These are phyloP conservation scores for Sarcophaga bullata DNA, from an alignment of 1,140 invertebrate genomes.

Conservation along the genomic window DNA sequence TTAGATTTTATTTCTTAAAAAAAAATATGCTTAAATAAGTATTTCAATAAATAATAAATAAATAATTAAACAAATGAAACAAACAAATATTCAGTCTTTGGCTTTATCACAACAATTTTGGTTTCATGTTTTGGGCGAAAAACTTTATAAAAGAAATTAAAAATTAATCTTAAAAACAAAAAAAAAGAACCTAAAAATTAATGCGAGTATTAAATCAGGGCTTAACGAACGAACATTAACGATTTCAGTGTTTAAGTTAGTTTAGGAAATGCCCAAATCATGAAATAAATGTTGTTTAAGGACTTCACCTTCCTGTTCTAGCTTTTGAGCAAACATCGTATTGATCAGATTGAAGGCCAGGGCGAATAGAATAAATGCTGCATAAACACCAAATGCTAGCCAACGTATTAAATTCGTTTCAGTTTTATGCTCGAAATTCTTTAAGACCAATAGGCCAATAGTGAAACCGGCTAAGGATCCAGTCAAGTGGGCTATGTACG, in stretches of 20 bases:
- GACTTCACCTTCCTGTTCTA: constrained; percentile 61
- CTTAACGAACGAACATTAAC: background rate
- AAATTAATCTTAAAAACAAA: background rate
- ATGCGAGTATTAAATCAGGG: background rate
- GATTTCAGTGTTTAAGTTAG: background rate
- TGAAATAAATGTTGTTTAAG: constrained; percentile 61
- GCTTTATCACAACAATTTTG: constrained; percentile 44
- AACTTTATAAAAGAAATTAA: background rate
- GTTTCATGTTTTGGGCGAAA: constrained; percentile 43
- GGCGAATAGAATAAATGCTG: constrained; percentile 90
- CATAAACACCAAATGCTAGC: constrained; percentile 91
- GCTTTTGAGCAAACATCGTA: constrained; percentile 66
- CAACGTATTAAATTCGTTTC: constrained; percentile 94
- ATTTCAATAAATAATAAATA: too few relatives aligned
- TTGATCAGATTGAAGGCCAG: constrained; percentile 91
- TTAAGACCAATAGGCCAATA: constrained; percentile 88
- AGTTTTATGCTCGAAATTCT: constrained; percentile 92
- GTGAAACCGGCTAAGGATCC: constrained; percentile 89
- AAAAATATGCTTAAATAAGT: too few relatives aligned
- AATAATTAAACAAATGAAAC: background rate
- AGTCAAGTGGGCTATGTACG: constrained; percentile 93
- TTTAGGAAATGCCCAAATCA: constrained; percentile 57
- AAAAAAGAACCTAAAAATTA: background rate
- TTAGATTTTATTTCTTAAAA: too few relatives aligned
- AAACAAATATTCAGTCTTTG: constrained; percentile 44